Conservation (phyloP, 2,797 vertebrate genomes). For the Hybognathus amarus region DNA sequence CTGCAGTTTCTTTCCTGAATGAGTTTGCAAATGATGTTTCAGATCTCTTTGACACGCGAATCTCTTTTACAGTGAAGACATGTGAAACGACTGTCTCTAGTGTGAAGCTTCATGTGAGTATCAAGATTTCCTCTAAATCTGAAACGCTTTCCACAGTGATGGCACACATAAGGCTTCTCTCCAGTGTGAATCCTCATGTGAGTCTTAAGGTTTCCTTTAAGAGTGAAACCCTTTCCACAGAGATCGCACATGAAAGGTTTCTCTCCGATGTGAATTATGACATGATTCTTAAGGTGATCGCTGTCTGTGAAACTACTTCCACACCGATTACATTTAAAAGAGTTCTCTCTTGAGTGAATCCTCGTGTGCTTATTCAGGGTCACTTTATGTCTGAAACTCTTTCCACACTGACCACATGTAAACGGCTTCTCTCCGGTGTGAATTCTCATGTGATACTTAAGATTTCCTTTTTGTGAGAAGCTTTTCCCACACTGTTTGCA, state of each 20-base stretch:
- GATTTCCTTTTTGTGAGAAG: slow-evolving; percentile 20
- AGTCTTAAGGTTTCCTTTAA: slow-evolving; percentile 13
- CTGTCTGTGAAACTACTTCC: not conserved
- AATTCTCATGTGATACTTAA: not conserved
- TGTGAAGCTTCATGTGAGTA: not conserved
- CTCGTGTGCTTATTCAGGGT: not conserved
- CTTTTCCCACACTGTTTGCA: slow-evolving; percentile 11
- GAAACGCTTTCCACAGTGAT: not conserved
- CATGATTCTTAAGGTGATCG: not conserved
- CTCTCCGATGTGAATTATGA: not conserved
- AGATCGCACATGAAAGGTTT: not conserved
- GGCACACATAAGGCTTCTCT: not conserved
- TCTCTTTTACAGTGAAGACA: not conserved
- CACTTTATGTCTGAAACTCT: not conserved
- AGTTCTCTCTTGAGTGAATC: not conserved
- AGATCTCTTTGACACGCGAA: not conserved
- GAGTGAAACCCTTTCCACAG: slow-evolving; percentile 2
- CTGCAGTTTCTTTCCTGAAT: not conserved
- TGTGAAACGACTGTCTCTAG: not conserved
- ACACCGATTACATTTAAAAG: not conserved
- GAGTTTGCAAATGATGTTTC: not conserved
- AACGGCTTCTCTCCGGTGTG: not conserved
- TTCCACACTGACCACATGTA: not conserved
- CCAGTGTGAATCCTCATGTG: not conserved
- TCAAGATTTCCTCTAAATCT: slow-evolving; percentile 2